Percentiles rank a stretch among this genome's conserved stretches.
Evolutionary conservation across 1,140 invertebrate genomes (phyloP).

Genomic region (Melipona quadrifasciata): DNA sequence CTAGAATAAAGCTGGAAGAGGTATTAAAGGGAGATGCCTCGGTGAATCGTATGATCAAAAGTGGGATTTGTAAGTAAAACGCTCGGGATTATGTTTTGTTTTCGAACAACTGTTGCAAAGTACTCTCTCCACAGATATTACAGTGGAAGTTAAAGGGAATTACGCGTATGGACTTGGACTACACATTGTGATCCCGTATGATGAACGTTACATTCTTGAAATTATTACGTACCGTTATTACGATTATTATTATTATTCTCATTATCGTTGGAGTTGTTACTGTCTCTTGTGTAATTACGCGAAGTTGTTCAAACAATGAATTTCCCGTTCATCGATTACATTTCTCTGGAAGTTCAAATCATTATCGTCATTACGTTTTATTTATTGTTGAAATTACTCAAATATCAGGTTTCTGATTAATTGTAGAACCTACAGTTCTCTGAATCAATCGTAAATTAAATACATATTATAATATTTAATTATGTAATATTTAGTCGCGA

Average conservation of each 20-base stretch:
- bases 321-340: no score
- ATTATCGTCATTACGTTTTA: no score
- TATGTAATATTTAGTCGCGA: neutral
- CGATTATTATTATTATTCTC: neutral
- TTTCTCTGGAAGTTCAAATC: no score
- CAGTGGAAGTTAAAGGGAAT: neutral
- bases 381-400: neutral
- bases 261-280: no score
- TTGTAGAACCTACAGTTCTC: neutral
- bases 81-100: neutral
- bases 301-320: no score
- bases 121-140: neutral
- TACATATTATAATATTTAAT: neutral
- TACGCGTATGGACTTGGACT: neutral
- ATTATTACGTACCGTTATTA: neutral
- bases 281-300: no score
- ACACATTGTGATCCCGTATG: neutral
- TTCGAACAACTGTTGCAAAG: neutral
- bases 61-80: neutral
- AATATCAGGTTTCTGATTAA: neutral
- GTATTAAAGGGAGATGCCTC: neutral
- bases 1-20: neutral
- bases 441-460: neutral
- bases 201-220: neutral
- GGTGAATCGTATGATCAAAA: neutral